Percentiles rank a stretch among this genome's conserved stretches.
These are phyloP conservation scores for Pogonomyrmex barbatus DNA, from an alignment of 1,140 invertebrate genomes.

Conservation along the genomic window DNA sequence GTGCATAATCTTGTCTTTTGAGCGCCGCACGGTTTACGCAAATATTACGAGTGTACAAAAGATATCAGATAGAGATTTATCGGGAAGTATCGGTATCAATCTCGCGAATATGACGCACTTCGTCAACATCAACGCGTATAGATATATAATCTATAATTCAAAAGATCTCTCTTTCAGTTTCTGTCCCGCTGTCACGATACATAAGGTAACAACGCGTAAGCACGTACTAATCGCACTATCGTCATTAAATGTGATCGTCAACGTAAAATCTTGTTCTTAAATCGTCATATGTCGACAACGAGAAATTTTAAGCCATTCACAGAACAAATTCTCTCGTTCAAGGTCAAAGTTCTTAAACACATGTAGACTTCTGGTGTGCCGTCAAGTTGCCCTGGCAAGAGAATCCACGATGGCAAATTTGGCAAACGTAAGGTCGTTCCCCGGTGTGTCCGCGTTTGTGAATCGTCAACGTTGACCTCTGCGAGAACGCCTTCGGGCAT, in stretches of 20 bases:
- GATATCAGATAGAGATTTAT: slow-evolving; percentile 44
- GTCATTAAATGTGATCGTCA: slow-evolving; percentile 8
- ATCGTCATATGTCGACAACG: background rate
- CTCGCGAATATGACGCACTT: background rate
- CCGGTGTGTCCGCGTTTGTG: slow-evolving; percentile 87
- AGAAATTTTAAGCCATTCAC: slow-evolving; percentile 15
- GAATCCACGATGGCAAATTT: slow-evolving; percentile 85
- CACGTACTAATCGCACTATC: slow-evolving; percentile 23
- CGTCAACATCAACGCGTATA: slow-evolving; percentile 13
- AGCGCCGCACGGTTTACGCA: background rate
- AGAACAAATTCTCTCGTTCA: background rate
- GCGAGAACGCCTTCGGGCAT: slow-evolving; percentile 86
- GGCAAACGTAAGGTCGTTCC: slow-evolving; percentile 86
- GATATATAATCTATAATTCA: slow-evolving; percentile 42
- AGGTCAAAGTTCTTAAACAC: slow-evolving; percentile 77
- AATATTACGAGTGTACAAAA: slow-evolving; percentile 55
- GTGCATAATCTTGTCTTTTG: slow-evolving; percentile 28
- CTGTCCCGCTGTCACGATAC: slow-evolving; percentile 10
- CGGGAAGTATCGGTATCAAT: slow-evolving; percentile 13
- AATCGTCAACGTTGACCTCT: slow-evolving; percentile 85
- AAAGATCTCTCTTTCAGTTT: slow-evolving; percentile 14
- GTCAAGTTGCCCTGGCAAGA: slow-evolving; percentile 86
- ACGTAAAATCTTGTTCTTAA: background rate
- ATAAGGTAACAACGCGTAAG: slow-evolving; percentile 27
- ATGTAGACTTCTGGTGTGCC: slow-evolving; percentile 84